These are phyloP conservation scores for Arenaria interpres DNA, from an alignment of 2,113 vertebrate species.

Conservation along the genomic window DNA sequence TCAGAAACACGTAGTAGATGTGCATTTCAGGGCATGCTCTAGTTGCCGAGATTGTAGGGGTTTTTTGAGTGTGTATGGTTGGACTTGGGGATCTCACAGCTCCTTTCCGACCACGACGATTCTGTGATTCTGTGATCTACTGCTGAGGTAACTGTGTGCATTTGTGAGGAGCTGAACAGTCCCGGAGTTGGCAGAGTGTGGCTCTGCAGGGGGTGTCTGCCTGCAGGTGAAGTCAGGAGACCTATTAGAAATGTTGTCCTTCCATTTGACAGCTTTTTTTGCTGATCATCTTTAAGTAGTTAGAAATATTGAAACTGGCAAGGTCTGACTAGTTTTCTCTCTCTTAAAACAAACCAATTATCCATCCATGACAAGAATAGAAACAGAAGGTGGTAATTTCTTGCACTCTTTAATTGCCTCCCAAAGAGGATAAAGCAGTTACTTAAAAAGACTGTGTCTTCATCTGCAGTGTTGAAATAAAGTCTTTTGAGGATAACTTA, in stretches of 20 bases:
- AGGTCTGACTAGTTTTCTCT: neutral
- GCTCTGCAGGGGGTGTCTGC: neutral
- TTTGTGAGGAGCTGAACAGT: neutral
- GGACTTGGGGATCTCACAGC: too few relatives aligned
- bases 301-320: neutral
- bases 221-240: neutral
- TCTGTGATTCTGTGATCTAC: too few relatives aligned
- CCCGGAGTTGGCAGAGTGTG: accelerated
- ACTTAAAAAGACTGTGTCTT: conserved; percentile 35
- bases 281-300: neutral
- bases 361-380: conserved; percentile 44
- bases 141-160: neutral
- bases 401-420: conserved; percentile 68
- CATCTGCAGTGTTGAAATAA: conserved; percentile 44
- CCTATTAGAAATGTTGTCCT: neutral
- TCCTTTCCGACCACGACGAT: too few relatives aligned
- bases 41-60: too few relatives aligned
- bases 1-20: too few relatives aligned
- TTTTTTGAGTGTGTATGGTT: too few relatives aligned
- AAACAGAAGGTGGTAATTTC: conserved; percentile 60
- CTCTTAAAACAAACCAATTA: conserved; percentile 48
- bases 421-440: conserved; percentile 54
- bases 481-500: conserved; percentile 61
- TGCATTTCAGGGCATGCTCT: too few relatives aligned
- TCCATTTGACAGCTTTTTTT: neutral